Evolutionary conservation across 2,113 vertebrate genomes (phyloP), one percentile per base, ranked within the genome.

Genomic region (Orycteropus afer): DNA sequence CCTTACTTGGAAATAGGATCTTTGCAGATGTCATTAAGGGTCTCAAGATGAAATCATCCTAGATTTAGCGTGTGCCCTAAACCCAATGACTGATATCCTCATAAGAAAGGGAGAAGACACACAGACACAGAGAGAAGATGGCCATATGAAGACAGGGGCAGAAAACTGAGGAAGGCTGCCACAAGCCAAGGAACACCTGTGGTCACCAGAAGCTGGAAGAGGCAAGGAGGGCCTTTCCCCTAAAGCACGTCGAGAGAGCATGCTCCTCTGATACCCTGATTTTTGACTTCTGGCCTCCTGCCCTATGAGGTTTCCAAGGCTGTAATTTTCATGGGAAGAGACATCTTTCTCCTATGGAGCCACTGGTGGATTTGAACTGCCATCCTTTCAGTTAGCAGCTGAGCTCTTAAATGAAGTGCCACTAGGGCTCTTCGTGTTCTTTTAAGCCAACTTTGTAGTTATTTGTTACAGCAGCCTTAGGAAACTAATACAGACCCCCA

Each of bases 401-500:
- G 29, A 65, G 61, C 10, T 9, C 61, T 12, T 32, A 29, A 34
- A 27, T 6, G 34, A 10, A 8, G 59, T 23, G 8, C 59, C 59
- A 61, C 59, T 34, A 15, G 14, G 61, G 29, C 61, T 34, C 29
- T 27, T 61, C 59, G 20, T 17, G 49, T 37, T n/a, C 27, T 88
- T 32, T 79, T 12, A 67, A 61, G 77, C 29, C 81, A 37, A 37
- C 23, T 20, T 2, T 10, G 34, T 22, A 37, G 45, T 18, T 1
- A 18, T 29, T 23, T 1, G 23, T 29, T 23, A 29, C 29, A 2
- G 18, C n/a, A n/a, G n/a, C n/a, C n/a, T n/a, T n/a, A n/a, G 92
- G 63, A 67, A 9, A 5, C 3, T 0, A 13, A n/a, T 0, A 23
- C 0, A 20, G 32, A 20, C 61, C 63, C 23, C 32, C 11, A 2